Base-by-base conservation (phyloP, 1,140 invertebrate genomes). In the Carcinoscorpius rotundicauda region DNA sequence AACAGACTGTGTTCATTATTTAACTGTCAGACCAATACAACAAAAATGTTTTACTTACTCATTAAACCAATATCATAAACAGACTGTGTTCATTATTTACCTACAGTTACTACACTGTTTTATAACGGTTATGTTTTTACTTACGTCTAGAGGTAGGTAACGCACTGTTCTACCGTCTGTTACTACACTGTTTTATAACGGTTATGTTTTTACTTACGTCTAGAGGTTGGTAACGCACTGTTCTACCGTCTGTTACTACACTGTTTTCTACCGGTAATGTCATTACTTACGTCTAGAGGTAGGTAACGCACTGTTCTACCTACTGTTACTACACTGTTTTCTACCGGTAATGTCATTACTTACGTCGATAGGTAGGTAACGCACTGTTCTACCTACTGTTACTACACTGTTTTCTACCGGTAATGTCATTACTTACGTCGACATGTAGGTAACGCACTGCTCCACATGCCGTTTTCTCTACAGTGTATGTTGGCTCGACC, bases 401-500 rank as follows among this genome's bases (percentile, higher is more conserved):
- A 55, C 3, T 55, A 1, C 3, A 55, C 6, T 8, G n/a, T 55
- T 55, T 8, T 55, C 0, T 55, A 55, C 6, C 53, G 53, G 53
- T 55, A 1, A n/a, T 55, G n/a, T 55, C 1, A 0, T 55, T 55
- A 74, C 77, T 73, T 69, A 79, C 78, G 73, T 67, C 70, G 66
- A 71, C 78, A 79, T 29, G 68, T 68, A 0, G 78, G 77, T 51
- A 74, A 61, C 4, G 63, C 51, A 9, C 74, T 75, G 4, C 73
- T 75, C 91, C 94, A 72, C 82, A 85, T 71, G 3, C 89, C 91
- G 74, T 93, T 89, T 4, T 88, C 86, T 75, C 90, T 85, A 74
- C 93, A 96, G 73, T 86, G 83, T 57, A 90, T 82, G 71, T 91
- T 88, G 0, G 85, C 80, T 66, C 86, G 84, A 49, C 93, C 93